These are phyloP conservation scores for Diarsia rubi DNA, from an alignment of 2,888 invertebrate species.

Conservation along the genomic window DNA sequence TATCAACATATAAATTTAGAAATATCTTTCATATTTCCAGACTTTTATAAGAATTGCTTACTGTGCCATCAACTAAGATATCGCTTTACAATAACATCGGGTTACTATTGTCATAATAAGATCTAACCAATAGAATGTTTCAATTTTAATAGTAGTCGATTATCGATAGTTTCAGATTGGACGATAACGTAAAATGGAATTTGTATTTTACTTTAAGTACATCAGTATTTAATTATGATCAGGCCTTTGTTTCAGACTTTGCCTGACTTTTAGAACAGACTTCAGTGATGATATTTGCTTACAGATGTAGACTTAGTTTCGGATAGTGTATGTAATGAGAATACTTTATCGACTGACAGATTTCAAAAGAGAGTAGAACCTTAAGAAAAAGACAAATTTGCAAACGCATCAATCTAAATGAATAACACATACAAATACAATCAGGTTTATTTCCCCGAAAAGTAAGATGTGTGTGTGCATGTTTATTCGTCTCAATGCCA, in stretches of 20 bases:
- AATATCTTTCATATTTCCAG: slow-evolving; percentile 18
- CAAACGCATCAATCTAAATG: background rate
- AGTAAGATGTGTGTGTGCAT: background rate
- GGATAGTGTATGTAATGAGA: background rate
- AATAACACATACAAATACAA: background rate
- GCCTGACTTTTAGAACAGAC: background rate
- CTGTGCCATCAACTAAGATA: slow-evolving; percentile 1
- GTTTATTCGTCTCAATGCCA: background rate
- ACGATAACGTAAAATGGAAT: slow-evolving; percentile 6
- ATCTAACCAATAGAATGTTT: background rate
- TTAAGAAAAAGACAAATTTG: background rate
- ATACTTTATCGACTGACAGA: background rate
- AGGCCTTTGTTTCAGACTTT: background rate
- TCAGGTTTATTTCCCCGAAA: background rate
- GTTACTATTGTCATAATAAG: slow-evolving; percentile 13
- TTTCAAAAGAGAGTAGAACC: background rate
- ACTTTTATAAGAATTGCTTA: slow-evolving; percentile 23
- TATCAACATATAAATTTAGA: slow-evolving; percentile 5
- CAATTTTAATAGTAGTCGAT: background rate
- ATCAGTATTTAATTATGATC: slow-evolving; percentile 9
- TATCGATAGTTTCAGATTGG: background rate
- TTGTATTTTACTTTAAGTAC: slow-evolving; percentile 7
- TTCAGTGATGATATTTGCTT: background rate
- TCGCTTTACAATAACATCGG: background rate
- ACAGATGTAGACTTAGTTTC: background rate